These are phyloP conservation scores for Exephanes ischioxanthus DNA, from an alignment of 2,888 invertebrate species.

Conservation along the genomic window DNA sequence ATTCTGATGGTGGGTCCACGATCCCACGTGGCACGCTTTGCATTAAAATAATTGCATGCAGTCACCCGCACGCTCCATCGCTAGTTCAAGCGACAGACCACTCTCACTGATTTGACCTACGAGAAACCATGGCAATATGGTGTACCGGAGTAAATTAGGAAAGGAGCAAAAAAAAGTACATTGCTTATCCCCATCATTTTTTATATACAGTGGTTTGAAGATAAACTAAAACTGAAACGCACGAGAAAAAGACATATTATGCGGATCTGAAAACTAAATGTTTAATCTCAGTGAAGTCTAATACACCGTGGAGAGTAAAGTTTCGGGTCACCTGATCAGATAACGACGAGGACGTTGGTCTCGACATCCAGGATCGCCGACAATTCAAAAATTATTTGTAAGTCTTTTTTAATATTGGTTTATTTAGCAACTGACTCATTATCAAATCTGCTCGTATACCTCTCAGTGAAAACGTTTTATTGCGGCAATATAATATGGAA, in stretches of 20 bases:
- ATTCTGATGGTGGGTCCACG: conserved; percentile 53
- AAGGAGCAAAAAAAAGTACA: background rate
- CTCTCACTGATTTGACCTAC: conserved; percentile 12
- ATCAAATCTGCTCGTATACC: too few relatives aligned
- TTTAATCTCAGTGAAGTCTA: too few relatives aligned
- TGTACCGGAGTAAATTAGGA: background rate
- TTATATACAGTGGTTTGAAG: background rate
- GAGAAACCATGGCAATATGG: background rate
- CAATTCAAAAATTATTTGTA: too few relatives aligned
- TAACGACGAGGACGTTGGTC: too few relatives aligned
- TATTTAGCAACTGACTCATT: too few relatives aligned
- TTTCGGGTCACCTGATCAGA: too few relatives aligned
- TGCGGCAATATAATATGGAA: too few relatives aligned
- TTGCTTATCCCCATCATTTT: background rate
- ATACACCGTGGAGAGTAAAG: too few relatives aligned
- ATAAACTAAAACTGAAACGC: background rate
- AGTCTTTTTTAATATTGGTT: too few relatives aligned
- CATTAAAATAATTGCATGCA: conserved; percentile 81
- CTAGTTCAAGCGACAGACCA: conserved; percentile 19
- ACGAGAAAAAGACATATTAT: background rate
- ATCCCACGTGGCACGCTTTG: conserved; percentile 68
- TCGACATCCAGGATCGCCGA: too few relatives aligned
- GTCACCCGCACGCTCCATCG: conserved; percentile 73
- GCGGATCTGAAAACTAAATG: too few relatives aligned
- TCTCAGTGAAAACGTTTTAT: too few relatives aligned